Percentiles rank a stretch among this genome's conserved stretches.
Conservation (phyloP, 2,113 vertebrate genomes). For the Oceanites oceanicus region DNA sequence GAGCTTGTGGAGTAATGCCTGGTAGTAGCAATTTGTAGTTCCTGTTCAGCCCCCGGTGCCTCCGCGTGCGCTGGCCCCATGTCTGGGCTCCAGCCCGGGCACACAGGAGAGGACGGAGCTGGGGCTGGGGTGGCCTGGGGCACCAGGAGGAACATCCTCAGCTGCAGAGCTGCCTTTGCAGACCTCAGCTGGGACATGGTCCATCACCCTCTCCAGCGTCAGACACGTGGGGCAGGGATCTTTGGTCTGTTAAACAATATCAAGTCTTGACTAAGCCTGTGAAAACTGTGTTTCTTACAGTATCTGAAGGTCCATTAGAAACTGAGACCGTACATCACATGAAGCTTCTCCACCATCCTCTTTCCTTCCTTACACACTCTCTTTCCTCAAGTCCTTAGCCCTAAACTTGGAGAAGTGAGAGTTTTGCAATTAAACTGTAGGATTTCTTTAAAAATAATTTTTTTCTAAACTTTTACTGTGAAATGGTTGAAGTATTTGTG, state of each 20-base stretch:
- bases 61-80: rapidly evolving
- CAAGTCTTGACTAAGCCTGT: background rate
- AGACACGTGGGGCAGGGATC: background rate
- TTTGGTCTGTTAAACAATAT: background rate
- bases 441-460: background rate
- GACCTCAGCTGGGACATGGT: background rate
- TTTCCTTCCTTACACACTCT: background rate
- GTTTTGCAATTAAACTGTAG: background rate
- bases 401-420: background rate
- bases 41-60: rapidly evolving
- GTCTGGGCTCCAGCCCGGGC: background rate
- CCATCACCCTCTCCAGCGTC: background rate
- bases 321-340: background rate
- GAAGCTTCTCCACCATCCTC: background rate
- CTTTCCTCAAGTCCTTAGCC: background rate
- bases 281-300: background rate
- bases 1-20: background rate
- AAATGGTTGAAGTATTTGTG: background rate
- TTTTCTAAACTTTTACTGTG: background rate
- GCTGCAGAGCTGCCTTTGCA: background rate
- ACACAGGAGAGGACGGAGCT: background rate
- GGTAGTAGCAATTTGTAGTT: background rate
- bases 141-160: background rate
- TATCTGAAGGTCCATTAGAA: background rate
- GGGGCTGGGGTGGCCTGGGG: background rate